phyloP scores from a whole-genome alignment of 1,140 invertebrate species.

The Magallana gigas region DNA sequence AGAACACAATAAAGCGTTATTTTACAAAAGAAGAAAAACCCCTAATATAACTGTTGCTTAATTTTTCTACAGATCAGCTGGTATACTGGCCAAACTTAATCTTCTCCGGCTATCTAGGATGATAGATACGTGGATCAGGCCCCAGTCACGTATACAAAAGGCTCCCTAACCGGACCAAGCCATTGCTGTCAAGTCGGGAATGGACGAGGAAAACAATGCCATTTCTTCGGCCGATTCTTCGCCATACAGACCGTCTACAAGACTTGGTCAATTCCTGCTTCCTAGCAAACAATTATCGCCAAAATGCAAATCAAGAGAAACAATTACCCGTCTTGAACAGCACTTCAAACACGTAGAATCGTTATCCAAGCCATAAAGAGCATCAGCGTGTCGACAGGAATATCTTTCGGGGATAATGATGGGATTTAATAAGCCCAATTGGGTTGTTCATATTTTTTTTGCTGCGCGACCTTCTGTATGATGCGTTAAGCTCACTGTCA shows the following conservation, averaged over 20 bases:
- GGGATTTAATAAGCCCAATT: conserved; percentile 21
- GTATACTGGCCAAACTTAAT: background rate
- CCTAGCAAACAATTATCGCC: conserved; percentile 29
- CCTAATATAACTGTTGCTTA: background rate
- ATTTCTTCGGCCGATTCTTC: background rate
- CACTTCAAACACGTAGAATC: conserved; percentile 2
- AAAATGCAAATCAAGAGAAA: conserved; percentile 36
- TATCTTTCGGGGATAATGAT: conserved; percentile 33
- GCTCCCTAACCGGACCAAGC: background rate
- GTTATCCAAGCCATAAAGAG: conserved; percentile 14
- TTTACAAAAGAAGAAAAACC: no score
- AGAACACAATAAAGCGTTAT: no score
- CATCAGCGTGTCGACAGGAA: conserved; percentile 19
- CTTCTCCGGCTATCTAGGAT: background rate
- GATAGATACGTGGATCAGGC: background rate
- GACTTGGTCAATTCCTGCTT: background rate
- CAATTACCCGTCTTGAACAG: conserved; percentile 7
- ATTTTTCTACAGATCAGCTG: background rate
- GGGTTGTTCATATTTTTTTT: conserved; percentile 17
- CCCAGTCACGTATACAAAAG: conserved; percentile 27
- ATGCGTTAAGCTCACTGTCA: background rate
- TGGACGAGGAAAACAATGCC: conserved; percentile 25
- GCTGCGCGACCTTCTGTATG: background rate
- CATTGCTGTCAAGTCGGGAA: background rate
- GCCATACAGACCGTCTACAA: background rate